phyloP scores from a whole-genome alignment of 2,113 vertebrate species.

The Coryphaenoides rupestris region DNA sequence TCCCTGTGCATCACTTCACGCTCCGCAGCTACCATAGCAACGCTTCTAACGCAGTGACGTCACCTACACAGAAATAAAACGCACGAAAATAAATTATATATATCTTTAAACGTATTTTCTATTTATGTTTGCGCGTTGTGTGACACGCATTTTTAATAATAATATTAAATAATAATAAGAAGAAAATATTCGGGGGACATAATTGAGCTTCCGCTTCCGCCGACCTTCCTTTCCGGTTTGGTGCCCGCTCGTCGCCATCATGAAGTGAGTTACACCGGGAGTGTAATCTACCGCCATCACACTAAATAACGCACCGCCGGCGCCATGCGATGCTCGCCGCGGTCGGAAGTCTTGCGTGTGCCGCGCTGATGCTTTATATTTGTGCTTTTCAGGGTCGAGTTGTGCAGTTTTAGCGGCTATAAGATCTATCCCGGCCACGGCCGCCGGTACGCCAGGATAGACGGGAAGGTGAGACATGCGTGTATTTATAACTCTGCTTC shows the following conservation, averaged over 20 bases:
- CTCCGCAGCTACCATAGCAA: slow-evolving; percentile 34
- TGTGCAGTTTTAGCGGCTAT: slow-evolving; percentile 98
- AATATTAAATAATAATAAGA: too few relatives aligned
- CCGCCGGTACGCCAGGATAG: slow-evolving; percentile 92
- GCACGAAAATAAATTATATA: too few relatives aligned
- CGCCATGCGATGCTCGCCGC: rapidly evolving
- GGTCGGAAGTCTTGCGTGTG: rapidly evolving
- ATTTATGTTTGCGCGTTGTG: too few relatives aligned
- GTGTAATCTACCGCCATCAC: slow-evolving; percentile 78
- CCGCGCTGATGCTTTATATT: slow-evolving; percentile 42
- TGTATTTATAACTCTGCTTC: too few relatives aligned
- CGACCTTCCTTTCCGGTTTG: slow-evolving; percentile 62
- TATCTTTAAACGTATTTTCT: too few relatives aligned
- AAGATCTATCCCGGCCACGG: slow-evolving; percentile 98
- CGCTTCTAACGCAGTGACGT: not conserved
- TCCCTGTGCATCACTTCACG: slow-evolving; percentile 34
- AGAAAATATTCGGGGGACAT: too few relatives aligned
- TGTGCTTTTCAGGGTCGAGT: slow-evolving; percentile 85
- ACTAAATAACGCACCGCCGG: not conserved
- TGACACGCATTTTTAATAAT: too few relatives aligned
- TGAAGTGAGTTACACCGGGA: slow-evolving; percentile 86
- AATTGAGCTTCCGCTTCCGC: slow-evolving; percentile 62
- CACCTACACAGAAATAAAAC: too few relatives aligned
- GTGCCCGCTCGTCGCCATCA: slow-evolving; percentile 67
- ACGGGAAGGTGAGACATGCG: slow-evolving; percentile 83